Base-by-base conservation (phyloP, 2,888 invertebrate genomes). In the Erannis defoliaria region DNA sequence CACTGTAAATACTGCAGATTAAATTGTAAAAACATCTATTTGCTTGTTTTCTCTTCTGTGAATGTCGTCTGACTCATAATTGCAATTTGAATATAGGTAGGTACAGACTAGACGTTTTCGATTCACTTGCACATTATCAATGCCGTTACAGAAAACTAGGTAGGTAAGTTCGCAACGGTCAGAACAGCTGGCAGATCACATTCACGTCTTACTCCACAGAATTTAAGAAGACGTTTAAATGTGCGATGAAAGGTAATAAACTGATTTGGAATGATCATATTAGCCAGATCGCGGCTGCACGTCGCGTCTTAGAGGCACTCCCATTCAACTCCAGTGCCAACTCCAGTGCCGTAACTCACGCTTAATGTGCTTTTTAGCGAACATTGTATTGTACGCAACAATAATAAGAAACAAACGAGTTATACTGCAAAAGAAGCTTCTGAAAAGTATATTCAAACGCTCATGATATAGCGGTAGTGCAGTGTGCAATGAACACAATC, bases 271-370 rank as follows among this genome's bases (percentile, higher is more conserved):
- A 66, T 68, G 50, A 57, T 64, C 66, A 58, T 64, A 63, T 71
- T 67, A 68, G 61, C 63, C 56, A 62, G 71, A 71, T 68, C 62
- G 59, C 56, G 42, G 58, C 50, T 54, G 54, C 35, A 26, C 73
- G 58, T 56, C 63, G 62, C 55, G 59, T 48, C 46, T 75, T 74
- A 77, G 70, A 70, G 71, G 66, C 67, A 57, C 67, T 68, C 70
- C 71, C 71, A 71, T 77, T 72, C 74, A 74, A 71, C 67, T 71
- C 71, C 64, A 71, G 73, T 86, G 88, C 87, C 86, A 87, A 86
- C 82, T 82, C 78, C 81, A 81, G 71, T 69, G 71, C 74, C 70
- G 76, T 86, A 81, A 85, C 72, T 86, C 82, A 82, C 72, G 61
- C 71, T 67, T 79, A 81, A 86, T 84, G 81, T 73, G 74, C 77